These are phyloP conservation scores for Brachionus paranguensis DNA, from an alignment of 1,140 invertebrate genomes.

Conservation along the genomic window DNA sequence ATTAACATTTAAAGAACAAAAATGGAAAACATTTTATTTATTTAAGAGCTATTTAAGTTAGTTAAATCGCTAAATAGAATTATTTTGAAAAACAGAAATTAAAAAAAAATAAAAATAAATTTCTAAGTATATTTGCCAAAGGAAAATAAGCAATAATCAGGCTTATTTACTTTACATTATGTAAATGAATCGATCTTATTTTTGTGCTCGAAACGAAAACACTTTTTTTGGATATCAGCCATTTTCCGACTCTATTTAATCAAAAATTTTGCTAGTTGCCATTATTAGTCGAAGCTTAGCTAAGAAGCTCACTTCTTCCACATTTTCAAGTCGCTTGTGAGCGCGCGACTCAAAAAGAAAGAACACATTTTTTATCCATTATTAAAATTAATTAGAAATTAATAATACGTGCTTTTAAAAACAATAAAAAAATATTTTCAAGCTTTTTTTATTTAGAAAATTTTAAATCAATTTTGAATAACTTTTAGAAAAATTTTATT, in stretches of 20 bases:
- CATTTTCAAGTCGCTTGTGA: neutral
- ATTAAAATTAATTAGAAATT: neutral
- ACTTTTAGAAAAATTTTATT: no score
- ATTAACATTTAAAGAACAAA: no score
- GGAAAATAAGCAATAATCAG: neutral
- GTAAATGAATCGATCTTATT: neutral
- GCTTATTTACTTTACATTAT: neutral
- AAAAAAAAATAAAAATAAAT: neutral
- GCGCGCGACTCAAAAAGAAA: neutral
- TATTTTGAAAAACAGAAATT: neutral
- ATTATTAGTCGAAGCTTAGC: no score
- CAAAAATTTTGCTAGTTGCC: neutral
- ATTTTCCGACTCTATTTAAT: neutral
- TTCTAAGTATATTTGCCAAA: neutral
- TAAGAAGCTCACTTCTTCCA: no score
- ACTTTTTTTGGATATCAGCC: neutral
- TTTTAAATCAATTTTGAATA: no score
- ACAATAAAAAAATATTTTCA: no score
- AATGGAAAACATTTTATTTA: no score
- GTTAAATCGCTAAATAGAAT: neutral
- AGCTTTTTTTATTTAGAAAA: no score
- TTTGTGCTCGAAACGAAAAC: neutral
- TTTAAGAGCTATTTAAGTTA: neutral
- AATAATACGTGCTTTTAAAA: neutral
- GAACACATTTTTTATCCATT: neutral